phyloP scores from a whole-genome alignment of 2,888 invertebrate species.

The Eurytoma adleriae region DNA sequence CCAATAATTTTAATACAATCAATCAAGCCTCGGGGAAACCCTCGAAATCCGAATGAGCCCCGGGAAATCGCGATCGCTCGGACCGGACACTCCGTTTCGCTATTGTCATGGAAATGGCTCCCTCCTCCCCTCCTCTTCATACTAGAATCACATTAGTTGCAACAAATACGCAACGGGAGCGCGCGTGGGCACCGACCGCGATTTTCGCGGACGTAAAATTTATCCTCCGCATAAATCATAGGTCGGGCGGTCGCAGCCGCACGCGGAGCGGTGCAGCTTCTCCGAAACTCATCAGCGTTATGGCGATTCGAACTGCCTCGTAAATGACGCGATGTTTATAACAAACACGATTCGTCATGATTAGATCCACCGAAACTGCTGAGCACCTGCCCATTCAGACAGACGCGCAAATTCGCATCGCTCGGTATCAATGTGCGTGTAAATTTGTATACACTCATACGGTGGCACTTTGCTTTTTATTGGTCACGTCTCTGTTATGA shows the following conservation, averaged over 20 bases:
- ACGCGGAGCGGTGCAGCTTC: background rate
- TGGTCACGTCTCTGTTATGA: too few relatives aligned
- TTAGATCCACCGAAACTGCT: slow-evolving; percentile 21
- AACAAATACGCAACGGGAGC: background rate
- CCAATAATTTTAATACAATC: too few relatives aligned
- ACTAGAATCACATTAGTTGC: background rate
- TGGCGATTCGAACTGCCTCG: slow-evolving; percentile 35
- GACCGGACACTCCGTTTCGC: background rate
- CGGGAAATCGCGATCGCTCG: too few relatives aligned
- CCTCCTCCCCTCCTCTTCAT: too few relatives aligned
- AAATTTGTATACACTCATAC: background rate
- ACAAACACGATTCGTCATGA: slow-evolving; percentile 49
- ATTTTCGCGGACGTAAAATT: slow-evolving; percentile 28
- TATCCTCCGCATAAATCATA: slow-evolving; percentile 32
- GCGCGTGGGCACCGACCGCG: background rate
- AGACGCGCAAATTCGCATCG: background rate
- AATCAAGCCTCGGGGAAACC: too few relatives aligned
- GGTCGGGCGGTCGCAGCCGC: too few relatives aligned
- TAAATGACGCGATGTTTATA: slow-evolving; percentile 49
- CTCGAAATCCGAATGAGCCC: too few relatives aligned
- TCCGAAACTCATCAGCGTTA: slow-evolving; percentile 48
- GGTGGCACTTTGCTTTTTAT: too few relatives aligned
- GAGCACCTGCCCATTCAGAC: background rate
- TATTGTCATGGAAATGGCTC: background rate
- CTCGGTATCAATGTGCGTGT: background rate